Percentiles rank a stretch among this genome's conserved stretches.
Conservation (phyloP, 2,797 vertebrate species). For the Australoheros facetus region DNA sequence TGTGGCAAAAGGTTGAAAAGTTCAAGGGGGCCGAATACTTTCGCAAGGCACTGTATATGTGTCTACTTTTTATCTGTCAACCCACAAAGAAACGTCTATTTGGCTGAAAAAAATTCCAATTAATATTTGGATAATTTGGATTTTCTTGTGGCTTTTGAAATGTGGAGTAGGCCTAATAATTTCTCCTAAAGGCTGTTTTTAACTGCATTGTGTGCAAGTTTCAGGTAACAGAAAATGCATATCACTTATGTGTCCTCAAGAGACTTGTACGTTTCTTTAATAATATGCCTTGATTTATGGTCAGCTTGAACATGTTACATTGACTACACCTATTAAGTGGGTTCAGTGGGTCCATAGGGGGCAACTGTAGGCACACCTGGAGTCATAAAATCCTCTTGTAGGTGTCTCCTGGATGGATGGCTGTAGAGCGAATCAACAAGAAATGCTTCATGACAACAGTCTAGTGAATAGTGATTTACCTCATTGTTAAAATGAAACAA, state of each 20-base stretch:
- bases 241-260: conserved; percentile 24
- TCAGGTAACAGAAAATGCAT: conserved; percentile 18
- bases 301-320: conserved; percentile 30
- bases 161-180: neutral
- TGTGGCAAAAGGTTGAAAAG: too few relatives aligned
- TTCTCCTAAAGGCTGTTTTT: neutral
- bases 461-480: neutral
- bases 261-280: conserved; percentile 40
- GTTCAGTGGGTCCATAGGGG: conserved; percentile 37
- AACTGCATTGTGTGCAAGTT: neutral
- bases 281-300: conserved; percentile 60
- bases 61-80: neutral
- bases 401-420: conserved; percentile 18
- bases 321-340: conserved; percentile 44
- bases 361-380: conserved; percentile 50
- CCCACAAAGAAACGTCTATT: neutral
- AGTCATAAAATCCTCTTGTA: conserved; percentile 52
- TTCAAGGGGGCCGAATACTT: too few relatives aligned
- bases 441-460: neutral
- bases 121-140: neutral
- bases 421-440: neutral
- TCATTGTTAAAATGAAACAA: neutral
- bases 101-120: neutral
- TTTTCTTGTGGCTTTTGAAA: neutral
- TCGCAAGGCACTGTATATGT: neutral